Evolutionary conservation across 2,113 vertebrate species (phyloP).

Genomic region (Cnemophilus loriae): DNA sequence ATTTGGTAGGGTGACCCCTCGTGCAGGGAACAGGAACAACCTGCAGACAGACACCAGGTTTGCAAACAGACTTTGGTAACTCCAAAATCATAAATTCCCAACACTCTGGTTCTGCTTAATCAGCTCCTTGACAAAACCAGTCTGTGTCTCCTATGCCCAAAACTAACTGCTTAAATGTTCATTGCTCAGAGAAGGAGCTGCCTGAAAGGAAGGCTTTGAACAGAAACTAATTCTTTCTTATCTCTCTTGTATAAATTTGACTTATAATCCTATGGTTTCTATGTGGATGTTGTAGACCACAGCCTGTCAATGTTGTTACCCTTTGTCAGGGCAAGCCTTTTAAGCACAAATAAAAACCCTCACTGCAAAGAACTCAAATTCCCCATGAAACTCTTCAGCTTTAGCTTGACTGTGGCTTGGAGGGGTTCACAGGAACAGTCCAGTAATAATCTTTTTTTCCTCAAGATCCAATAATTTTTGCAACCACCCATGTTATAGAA

Average conservation of each 20-base stretch:
- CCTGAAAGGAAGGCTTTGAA: not conserved
- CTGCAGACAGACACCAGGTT: not conserved
- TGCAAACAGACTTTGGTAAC: not conserved
- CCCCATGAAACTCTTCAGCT: not conserved
- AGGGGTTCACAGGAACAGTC: not conserved
- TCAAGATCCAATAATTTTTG: not conserved
- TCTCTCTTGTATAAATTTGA: not conserved
- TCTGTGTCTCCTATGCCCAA: not conserved
- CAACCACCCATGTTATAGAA: not conserved
- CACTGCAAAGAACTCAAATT: not conserved
- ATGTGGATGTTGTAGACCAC: not conserved
- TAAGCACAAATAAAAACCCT: not conserved
- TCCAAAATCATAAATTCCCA: not conserved
- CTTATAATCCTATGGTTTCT: not conserved
- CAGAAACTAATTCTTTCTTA: not conserved
- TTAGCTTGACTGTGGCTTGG: not conserved
- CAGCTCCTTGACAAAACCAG: not conserved
- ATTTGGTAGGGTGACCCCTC: not conserved
- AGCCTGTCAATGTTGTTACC: not conserved
- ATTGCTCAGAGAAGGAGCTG: not conserved
- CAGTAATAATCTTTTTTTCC: not conserved
- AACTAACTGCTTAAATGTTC: not conserved
- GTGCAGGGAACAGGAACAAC: not conserved
- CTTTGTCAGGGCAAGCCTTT: not conserved
- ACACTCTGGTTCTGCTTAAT: not conserved